Conservation (phyloP, 2,797 vertebrate genomes). For the Naso thynnoides region DNA sequence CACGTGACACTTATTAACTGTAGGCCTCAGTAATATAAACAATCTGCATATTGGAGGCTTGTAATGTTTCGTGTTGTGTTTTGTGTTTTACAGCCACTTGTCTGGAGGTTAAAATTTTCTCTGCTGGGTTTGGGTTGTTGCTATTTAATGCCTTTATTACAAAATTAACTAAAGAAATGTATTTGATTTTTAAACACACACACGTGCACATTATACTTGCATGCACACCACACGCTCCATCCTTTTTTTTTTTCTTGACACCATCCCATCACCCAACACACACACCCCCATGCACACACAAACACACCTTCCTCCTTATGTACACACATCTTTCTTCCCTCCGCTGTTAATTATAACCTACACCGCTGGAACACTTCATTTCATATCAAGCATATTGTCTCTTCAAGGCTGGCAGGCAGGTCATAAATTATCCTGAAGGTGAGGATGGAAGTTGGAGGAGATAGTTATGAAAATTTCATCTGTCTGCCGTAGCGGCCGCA, state of each 20-base stretch:
- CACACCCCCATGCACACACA: not conserved
- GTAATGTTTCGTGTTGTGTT: slow-evolving; percentile 13
- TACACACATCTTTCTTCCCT: slow-evolving; percentile 85
- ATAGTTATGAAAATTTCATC: slow-evolving; percentile 99
- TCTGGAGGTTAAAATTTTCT: slow-evolving; percentile 21
- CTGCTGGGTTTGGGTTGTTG: too few relatives aligned
- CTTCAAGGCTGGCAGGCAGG: slow-evolving; percentile 95
- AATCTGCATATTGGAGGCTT: slow-evolving; percentile 13
- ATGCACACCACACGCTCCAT: slow-evolving; percentile 29
- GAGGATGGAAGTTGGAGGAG: slow-evolving; percentile 98
- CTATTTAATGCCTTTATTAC: slow-evolving; percentile 19
- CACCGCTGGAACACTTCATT: slow-evolving; percentile 97
- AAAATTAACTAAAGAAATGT: slow-evolving; percentile 72
- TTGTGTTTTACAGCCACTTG: slow-evolving; percentile 7
- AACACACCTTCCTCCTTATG: slow-evolving; percentile 29
- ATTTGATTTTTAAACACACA: slow-evolving; percentile 49
- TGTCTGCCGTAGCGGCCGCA: slow-evolving; percentile 97
- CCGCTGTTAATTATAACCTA: slow-evolving; percentile 99
- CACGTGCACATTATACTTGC: slow-evolving; percentile 36
- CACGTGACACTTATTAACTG: not conserved
- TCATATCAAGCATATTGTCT: slow-evolving; percentile 99
- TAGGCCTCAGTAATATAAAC: slow-evolving; percentile 17
- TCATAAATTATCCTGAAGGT: slow-evolving; percentile 99
- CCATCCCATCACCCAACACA: not conserved
- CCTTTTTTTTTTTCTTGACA: slow-evolving; percentile 22